These are phyloP conservation scores for Drusus annulatus DNA, from an alignment of 1,140 invertebrate species.

Conservation along the genomic window DNA sequence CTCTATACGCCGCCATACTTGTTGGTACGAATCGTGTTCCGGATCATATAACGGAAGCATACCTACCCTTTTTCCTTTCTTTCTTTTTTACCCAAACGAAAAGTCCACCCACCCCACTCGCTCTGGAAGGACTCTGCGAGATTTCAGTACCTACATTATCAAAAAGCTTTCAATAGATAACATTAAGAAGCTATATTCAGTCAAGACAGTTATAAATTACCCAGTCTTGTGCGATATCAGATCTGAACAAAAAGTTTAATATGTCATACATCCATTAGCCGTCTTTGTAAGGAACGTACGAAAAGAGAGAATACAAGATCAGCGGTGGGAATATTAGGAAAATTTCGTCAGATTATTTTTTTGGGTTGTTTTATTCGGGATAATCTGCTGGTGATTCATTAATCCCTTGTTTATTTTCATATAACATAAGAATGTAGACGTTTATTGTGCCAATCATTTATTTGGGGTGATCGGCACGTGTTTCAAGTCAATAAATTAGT, in stretches of 20 bases:
- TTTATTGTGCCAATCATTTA: too few relatives aligned
- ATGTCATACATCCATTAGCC: slow-evolving; percentile 40
- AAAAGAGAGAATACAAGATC: background rate
- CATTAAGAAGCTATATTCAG: slow-evolving; percentile 40
- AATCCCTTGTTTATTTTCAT: too few relatives aligned
- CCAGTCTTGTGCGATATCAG: slow-evolving; percentile 15
- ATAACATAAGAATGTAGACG: too few relatives aligned
- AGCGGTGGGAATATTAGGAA: too few relatives aligned
- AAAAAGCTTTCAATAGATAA: slow-evolving; percentile 45
- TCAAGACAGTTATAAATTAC: slow-evolving; percentile 40
- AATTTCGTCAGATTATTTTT: too few relatives aligned
- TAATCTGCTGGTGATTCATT: too few relatives aligned
- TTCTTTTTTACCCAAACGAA: slow-evolving; percentile 20
- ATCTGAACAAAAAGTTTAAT: slow-evolving; percentile 32
- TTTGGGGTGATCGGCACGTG: too few relatives aligned
- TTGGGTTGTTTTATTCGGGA: too few relatives aligned
- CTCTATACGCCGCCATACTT: background rate
- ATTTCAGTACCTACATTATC: slow-evolving; percentile 42
- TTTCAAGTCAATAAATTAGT: too few relatives aligned
- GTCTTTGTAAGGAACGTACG: slow-evolving; percentile 11
- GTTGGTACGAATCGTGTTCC: slow-evolving; percentile 30
- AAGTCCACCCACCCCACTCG: slow-evolving; percentile 25
- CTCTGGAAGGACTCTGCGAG: slow-evolving; percentile 31
- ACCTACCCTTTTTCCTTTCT: slow-evolving; percentile 2
- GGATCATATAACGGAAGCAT: slow-evolving; percentile 44